These are phyloP conservation scores for Pholis gunnellus DNA, from an alignment of 2,113 vertebrate species.

Conservation along the genomic window DNA sequence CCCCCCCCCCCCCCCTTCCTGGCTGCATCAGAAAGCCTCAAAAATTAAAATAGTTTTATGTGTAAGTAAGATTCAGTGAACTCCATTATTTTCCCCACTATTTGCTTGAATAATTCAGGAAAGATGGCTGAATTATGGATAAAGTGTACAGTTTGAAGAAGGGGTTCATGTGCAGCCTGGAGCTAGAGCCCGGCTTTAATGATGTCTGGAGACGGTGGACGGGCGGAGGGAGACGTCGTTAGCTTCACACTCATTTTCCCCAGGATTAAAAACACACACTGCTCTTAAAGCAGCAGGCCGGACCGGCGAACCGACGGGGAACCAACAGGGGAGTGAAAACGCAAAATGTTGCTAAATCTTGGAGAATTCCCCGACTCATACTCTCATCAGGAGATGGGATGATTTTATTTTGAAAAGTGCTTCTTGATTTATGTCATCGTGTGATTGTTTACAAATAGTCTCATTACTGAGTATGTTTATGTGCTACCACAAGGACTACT, in stretches of 20 bases:
- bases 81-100: conserved; percentile 99
- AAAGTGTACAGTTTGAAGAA: conserved; percentile 99
- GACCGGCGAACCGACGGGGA: conserved; percentile 37
- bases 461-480: background rate
- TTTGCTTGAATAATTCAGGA: conserved; percentile 99
- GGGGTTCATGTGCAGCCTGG: conserved; percentile 95
- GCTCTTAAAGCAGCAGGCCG: conserved; percentile 89
- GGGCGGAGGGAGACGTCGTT: conserved; percentile 92
- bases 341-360: conserved; percentile 8
- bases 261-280: conserved; percentile 90
- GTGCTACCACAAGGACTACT: background rate
- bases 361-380: conserved; percentile 33
- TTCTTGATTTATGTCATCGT: background rate
- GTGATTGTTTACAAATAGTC: background rate
- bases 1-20: conserved; percentile 20
- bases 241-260: conserved; percentile 97
- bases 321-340: conserved; percentile 12
- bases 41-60: conserved; percentile 95
- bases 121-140: conserved; percentile 99
- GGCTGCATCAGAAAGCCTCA: conserved; percentile 83
- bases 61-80: conserved; percentile 95
- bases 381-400: background rate
- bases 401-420: background rate
- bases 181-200: conserved; percentile 97
- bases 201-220: conserved; percentile 93